These are phyloP conservation scores for Coregonus sp. DNA, from an alignment of 2,797 vertebrate genomes.

Conservation along the genomic window DNA sequence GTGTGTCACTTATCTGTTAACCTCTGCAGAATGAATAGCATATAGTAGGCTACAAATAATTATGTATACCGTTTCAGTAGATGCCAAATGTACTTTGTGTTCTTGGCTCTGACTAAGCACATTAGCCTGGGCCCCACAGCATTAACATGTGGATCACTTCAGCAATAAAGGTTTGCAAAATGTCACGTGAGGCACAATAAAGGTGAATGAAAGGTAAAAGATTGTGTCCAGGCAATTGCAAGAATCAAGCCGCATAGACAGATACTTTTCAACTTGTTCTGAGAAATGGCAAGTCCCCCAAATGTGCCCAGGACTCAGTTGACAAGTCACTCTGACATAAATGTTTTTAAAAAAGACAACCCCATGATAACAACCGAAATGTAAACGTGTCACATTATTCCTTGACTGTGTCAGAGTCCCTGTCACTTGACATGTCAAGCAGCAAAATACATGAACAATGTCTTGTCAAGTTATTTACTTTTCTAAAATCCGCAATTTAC, in stretches of 20 bases:
- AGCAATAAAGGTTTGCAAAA: background rate
- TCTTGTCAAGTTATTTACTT: background rate
- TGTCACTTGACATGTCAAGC: background rate
- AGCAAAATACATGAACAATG: background rate
- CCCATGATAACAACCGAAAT: background rate
- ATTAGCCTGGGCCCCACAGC: background rate
- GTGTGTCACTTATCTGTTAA: background rate
- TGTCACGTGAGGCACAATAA: background rate
- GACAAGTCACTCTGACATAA: no score
- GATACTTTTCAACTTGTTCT: background rate
- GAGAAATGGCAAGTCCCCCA: background rate
- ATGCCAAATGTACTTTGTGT: no score
- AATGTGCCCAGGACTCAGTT: background rate
- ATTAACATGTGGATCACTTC: background rate
- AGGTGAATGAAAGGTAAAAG: background rate
- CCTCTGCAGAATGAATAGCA: no score
- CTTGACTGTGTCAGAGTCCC: background rate
- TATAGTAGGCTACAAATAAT: no score
- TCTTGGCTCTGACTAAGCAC: background rate
- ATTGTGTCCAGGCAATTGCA: background rate
- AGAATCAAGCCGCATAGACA: background rate
- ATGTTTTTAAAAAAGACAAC: background rate
- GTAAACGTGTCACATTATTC: no score
- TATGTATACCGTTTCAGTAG: no score
- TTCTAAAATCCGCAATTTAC: background rate